Evolutionary conservation across 2,888 invertebrate species (phyloP), one percentile per base, ranked within the genome.

Genomic region (Drosophila helvetica): DNA sequence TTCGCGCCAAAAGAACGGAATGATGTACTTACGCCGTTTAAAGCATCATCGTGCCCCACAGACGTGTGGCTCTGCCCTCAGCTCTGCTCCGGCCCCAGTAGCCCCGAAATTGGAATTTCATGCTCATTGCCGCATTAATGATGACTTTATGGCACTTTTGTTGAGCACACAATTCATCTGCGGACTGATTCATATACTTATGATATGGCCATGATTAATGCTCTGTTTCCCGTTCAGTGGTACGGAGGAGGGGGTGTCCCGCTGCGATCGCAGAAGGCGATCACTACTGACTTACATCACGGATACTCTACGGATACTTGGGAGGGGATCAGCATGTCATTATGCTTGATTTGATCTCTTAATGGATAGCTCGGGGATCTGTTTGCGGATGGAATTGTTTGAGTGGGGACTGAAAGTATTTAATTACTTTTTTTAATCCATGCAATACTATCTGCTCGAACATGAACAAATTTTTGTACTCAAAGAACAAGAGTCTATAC

Each of bases 221-320:
- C 56, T 48, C n/a, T 30, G 38, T 52, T 43, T 47, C 12, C 38
- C 45, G 12, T 19, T 48, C 19, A n/a, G 30, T 38, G 17, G 59
- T 19, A 25, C 8, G 17, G 43, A 9, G 38, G n/a, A n/a, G 43
- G 18, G 52, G n/a, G 47, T 38, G 30, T 45, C 71, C 63, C 70
- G 51, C 71, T 73, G 80, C 42, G 74, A 58, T 51, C 61, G 19
- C 51, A n/a, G 62, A 38, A 27, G 60, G 47, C 53, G 60, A 55
- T 78, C 64, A 51, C 58, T 67, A 62, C 64, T 62, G 25, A 69
- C 59, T 79, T 74, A 64, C 72, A 70, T 77, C 75, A 71, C 55
- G 51, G n/a, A n/a, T n/a, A n/a, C n/a, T 19, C 18, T 1, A 43
- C 27, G 48, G 38, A 19, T 42, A 50, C 51, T 47, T 38, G 52